Evolutionary conservation across 2,113 vertebrate genomes (phyloP), one percentile per base, ranked within the genome.

Genomic region (Strigops habroptila): DNA sequence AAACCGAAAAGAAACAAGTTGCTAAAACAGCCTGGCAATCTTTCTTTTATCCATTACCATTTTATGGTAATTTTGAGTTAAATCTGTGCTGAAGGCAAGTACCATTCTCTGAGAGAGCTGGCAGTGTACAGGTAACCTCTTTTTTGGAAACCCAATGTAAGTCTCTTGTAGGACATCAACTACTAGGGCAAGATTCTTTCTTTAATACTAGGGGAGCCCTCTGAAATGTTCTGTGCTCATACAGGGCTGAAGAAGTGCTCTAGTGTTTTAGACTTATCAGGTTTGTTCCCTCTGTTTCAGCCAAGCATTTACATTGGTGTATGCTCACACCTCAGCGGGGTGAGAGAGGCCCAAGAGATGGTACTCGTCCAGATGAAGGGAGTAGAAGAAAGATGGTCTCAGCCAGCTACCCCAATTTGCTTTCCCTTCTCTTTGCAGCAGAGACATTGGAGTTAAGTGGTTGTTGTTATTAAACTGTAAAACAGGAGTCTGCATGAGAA

Each of bases 21-120:
- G 12, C 78, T 77, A 73, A 48, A 49, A 28, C n/a, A 69, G 23
- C 62, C 23, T 37, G 57, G n/a, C 35, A 41, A 33, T 23, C 49
- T 82, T 49, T 37, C 28, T 37, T 44, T 74, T 1, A 7, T 13
- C 23, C 18, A 9, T 39, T 78, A 46, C 21, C 30, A 41, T 59
- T 88, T 88, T 51, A 19, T 19, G 27, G 19, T 77, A 19, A 60
- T 81, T 91, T 90, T 70, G 71, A 83, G 14, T 81, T 78, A 63
- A 76, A 92, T 44, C 52, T 33, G 35, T 73, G 48, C 74, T 75
- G 69, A 89, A 91, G 86, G 82, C 46, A n/a, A 74, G 53, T 51
- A 64, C 12, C 23, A 7, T 11, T 46, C 63, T 71, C 37, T 10
- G 31, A 46, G 57, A 74, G 63, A 48, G 21, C 83, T 63, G 60